Evolutionary conservation across 2,888 invertebrate genomes (phyloP).

Genomic region (Incurvaria masculella): DNA sequence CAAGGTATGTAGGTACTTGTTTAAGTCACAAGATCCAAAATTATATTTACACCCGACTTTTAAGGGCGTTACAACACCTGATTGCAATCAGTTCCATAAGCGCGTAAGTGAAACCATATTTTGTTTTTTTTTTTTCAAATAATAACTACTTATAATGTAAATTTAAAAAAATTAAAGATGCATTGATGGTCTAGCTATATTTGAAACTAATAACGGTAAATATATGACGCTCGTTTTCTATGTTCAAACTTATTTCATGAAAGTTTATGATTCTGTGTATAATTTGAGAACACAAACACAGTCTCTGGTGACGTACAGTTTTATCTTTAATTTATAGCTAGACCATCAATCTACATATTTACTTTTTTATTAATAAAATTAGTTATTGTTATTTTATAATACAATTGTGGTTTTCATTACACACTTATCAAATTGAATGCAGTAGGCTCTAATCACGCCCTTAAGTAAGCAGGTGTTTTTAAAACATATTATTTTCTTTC

Average conservation of each 20-base stretch:
- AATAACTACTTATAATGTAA: slow-evolving; percentile 20
- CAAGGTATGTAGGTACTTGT: background rate
- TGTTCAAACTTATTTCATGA: too few relatives aligned
- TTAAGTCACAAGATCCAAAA: slow-evolving; percentile 4
- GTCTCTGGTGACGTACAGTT: too few relatives aligned
- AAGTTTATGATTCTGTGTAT: slow-evolving; percentile 10
- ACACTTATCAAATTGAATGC: slow-evolving; percentile 4
- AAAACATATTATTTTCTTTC: too few relatives aligned
- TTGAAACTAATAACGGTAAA: slow-evolving; percentile 21
- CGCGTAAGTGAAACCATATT: too few relatives aligned
- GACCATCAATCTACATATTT: too few relatives aligned
- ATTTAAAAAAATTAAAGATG: too few relatives aligned
- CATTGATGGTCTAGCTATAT: too few relatives aligned
- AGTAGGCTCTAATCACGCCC: slow-evolving; percentile 9
- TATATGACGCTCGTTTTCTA: slow-evolving; percentile 8
- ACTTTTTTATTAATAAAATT: background rate
- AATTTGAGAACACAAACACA: slow-evolving; percentile 4
- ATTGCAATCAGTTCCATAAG: too few relatives aligned
- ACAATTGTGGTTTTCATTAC: slow-evolving; percentile 20
- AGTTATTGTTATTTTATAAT: slow-evolving; percentile 13
- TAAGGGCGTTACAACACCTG: too few relatives aligned
- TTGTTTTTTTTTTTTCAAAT: slow-evolving; percentile 2
- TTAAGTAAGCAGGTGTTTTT: slow-evolving; percentile 10
- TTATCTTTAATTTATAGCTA: too few relatives aligned
- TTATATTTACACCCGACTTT: background rate